Percentiles rank a stretch among this genome's conserved stretches.
Evolutionary conservation across 2,888 invertebrate genomes (phyloP).

Genomic region (Drosophila emarginata): DNA sequence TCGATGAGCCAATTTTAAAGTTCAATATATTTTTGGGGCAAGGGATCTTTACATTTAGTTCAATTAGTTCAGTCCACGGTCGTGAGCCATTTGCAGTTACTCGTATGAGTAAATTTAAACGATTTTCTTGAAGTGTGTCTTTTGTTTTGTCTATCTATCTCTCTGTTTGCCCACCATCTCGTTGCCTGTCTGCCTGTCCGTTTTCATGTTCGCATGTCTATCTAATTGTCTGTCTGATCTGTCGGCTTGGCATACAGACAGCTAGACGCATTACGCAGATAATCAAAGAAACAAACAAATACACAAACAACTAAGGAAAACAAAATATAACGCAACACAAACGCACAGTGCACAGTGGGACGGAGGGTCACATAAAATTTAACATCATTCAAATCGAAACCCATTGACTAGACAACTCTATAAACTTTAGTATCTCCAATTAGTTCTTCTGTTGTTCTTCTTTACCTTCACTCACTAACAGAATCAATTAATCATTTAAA

Average conservation of each 20-base stretch:
- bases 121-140: not conserved
- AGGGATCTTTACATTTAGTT: not conserved
- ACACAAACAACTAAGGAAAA: not conserved
- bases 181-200: constrained; percentile 11
- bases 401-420: too few species aligned
- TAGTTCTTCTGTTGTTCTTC: too few species aligned
- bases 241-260: constrained; percentile 45
- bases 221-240: constrained; percentile 13
- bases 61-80: not conserved
- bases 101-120: too few species aligned
- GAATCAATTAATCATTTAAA: too few species aligned
- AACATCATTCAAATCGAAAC: too few species aligned
- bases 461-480: too few species aligned
- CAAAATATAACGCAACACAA: constrained; percentile 24
- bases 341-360: not conserved
- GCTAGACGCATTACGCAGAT: constrained; percentile 56
- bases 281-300: constrained; percentile 45
- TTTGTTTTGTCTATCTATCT: constrained; percentile 2
- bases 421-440: too few species aligned
- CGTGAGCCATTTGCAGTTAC: not conserved
- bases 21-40: too few species aligned
- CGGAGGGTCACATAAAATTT: not conserved
- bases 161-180: not conserved
- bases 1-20: too few species aligned
- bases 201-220: constrained; percentile 9